A percentile compares a stretch with the other conserved stretches of the same genome.
Evolutionary conservation across 2,797 vertebrate species (phyloP).

Genomic region (Ctenosaura bakeri): DNA sequence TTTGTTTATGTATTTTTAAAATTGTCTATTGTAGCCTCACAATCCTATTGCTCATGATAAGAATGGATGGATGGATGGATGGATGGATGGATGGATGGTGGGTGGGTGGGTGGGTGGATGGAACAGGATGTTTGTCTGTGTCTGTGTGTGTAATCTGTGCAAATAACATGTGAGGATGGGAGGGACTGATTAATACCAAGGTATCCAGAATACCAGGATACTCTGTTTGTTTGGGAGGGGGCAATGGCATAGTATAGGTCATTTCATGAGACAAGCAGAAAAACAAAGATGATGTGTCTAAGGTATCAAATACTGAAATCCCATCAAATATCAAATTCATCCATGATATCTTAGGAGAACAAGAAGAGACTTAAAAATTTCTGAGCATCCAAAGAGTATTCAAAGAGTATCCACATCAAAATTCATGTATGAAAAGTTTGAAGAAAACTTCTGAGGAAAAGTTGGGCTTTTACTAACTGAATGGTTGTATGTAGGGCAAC

Average conservation of each 20-base stretch:
- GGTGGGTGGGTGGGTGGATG: background rate
- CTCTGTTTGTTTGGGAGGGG: background rate
- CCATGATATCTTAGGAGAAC: background rate
- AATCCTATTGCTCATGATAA: background rate
- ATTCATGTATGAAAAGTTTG: background rate
- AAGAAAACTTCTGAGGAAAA: background rate
- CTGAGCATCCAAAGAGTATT: background rate
- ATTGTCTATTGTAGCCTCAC: background rate
- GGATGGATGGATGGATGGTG: background rate
- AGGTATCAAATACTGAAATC: background rate
- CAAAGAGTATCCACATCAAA: background rate
- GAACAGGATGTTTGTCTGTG: background rate
- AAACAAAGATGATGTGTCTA: background rate
- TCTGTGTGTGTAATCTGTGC: background rate
- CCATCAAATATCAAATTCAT: background rate
- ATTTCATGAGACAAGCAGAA: background rate
- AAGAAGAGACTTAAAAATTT: background rate
- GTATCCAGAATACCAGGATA: background rate
- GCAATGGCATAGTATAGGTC: background rate
- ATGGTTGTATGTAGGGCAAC: background rate
- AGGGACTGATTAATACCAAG: background rate
- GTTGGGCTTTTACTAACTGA: background rate
- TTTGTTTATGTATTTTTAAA: slow-evolving; percentile 11
- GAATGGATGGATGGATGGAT: background rate
- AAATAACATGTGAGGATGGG: background rate